phyloP scores from a whole-genome alignment of 2,113 vertebrate genomes.

The Enhydra lutris region DNA sequence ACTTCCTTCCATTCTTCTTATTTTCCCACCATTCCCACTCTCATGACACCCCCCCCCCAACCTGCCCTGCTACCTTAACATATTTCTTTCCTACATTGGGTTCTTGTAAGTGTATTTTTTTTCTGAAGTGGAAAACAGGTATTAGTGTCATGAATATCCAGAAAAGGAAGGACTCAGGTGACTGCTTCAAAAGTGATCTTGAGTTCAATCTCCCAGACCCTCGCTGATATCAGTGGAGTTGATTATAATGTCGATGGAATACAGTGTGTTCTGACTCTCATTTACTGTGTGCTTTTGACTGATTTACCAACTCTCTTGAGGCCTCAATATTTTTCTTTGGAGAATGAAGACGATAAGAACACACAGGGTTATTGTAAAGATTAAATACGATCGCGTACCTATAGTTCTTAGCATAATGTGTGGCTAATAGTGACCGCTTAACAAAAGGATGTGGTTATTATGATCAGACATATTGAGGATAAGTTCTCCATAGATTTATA shows the following conservation, averaged over 20 bases:
- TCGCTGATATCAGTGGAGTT: not conserved
- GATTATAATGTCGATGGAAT: not conserved
- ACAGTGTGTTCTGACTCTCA: not conserved
- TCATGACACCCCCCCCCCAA: not conserved
- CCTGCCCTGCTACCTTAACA: not conserved
- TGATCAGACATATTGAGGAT: not conserved
- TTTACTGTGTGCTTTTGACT: not conserved
- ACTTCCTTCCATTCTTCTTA: not conserved
- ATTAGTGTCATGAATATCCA: not conserved
- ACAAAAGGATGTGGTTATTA: not conserved
- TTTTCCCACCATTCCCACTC: not conserved
- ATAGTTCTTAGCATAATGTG: not conserved
- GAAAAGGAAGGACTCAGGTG: not conserved
- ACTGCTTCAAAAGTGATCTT: not conserved
- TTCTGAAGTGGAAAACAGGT: not conserved
- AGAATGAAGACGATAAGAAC: not conserved
- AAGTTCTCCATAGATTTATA: not conserved
- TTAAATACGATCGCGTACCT: not conserved
- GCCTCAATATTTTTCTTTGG: not conserved
- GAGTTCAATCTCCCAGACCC: not conserved
- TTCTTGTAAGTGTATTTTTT: not conserved
- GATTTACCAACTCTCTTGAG: too few species aligned
- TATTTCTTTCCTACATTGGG: not conserved
- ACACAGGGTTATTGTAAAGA: not conserved
- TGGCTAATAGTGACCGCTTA: not conserved